Conservation (phyloP, 1,140 invertebrate genomes). For the Hyles vespertilio region DNA sequence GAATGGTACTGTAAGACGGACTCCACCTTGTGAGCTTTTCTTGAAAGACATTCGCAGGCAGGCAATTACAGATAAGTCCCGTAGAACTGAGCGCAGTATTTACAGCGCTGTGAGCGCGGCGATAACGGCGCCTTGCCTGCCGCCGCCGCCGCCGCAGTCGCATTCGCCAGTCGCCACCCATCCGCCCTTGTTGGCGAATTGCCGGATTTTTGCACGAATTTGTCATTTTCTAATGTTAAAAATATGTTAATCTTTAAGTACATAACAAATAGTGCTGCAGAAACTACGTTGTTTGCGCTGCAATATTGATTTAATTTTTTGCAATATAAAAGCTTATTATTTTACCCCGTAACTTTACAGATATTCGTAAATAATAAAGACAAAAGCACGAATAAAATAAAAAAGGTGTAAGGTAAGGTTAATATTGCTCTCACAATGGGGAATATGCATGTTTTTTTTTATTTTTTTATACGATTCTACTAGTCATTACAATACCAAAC, state of each 20-base stretch:
- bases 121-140: slow-evolving; percentile 33
- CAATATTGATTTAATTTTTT: too few relatives aligned
- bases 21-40: slow-evolving; percentile 56
- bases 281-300: too few relatives aligned
- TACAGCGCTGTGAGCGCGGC: slow-evolving; percentile 51
- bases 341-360: too few relatives aligned
- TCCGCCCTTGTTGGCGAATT: slow-evolving; percentile 2
- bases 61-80: slow-evolving; percentile 73
- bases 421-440: too few relatives aligned
- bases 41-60: slow-evolving; percentile 70
- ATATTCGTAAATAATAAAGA: too few relatives aligned
- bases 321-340: too few relatives aligned
- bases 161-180: background rate
- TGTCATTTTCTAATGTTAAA: slow-evolving; percentile 7
- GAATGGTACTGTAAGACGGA: slow-evolving; percentile 62
- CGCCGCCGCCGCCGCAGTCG: slow-evolving; percentile 6
- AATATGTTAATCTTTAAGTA: slow-evolving; percentile 11
- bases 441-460: too few relatives aligned
- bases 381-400: too few relatives aligned
- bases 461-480: too few relatives aligned
- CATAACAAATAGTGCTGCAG: too few relatives aligned
- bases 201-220: slow-evolving; percentile 6
- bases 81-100: slow-evolving; percentile 62
- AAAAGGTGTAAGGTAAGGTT: too few relatives aligned
- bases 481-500: too few relatives aligned